Percentiles rank a stretch among this genome's conserved stretches.
Evolutionary conservation across 1,140 invertebrate genomes (phyloP).

Genomic region (Cardiocondyla obscurior): DNA sequence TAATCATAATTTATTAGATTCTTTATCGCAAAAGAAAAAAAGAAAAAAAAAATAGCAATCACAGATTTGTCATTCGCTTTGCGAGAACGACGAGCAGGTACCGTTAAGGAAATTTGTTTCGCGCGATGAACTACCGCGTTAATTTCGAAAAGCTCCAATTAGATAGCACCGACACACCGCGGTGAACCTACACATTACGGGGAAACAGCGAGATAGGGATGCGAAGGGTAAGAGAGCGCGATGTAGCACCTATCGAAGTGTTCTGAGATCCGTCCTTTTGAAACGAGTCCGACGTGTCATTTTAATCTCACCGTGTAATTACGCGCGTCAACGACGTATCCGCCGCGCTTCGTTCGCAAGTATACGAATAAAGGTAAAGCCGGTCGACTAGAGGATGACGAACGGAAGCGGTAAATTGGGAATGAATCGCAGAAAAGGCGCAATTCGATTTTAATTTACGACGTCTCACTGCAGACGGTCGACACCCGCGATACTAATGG

Average conservation of each 20-base stretch:
- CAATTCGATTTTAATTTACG: conserved; percentile 50
- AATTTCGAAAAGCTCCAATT: conserved; percentile 81
- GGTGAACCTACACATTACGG: conserved; percentile 1
- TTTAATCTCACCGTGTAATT: conserved; percentile 63
- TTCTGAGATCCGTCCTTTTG: conserved; percentile 50
- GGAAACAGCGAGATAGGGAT: not conserved
- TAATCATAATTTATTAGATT: too few species aligned
- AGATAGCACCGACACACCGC: conserved; percentile 58
- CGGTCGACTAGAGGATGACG: conserved; percentile 4
- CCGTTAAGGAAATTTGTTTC: conserved; percentile 77
- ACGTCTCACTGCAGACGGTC: conserved; percentile 3
- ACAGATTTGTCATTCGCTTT: conserved; percentile 53
- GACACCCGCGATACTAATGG: conserved; percentile 33
- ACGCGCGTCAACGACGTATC: conserved; percentile 48
- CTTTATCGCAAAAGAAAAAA: not conserved
- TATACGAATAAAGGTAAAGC: conserved; percentile 36
- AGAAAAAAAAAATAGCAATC: conserved; percentile 4
- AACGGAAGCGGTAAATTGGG: conserved; percentile 36
- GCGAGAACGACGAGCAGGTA: conserved; percentile 77
- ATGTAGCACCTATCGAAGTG: conserved; percentile 57
- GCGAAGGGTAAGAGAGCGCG: conserved; percentile 19
- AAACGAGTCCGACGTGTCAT: conserved; percentile 56
- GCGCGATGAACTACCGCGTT: conserved; percentile 56
- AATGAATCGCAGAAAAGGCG: conserved; percentile 50
- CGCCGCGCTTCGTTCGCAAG: conserved; percentile 38